Conservation (phyloP, 2,888 invertebrate species). For the Achlya flavicornis region DNA sequence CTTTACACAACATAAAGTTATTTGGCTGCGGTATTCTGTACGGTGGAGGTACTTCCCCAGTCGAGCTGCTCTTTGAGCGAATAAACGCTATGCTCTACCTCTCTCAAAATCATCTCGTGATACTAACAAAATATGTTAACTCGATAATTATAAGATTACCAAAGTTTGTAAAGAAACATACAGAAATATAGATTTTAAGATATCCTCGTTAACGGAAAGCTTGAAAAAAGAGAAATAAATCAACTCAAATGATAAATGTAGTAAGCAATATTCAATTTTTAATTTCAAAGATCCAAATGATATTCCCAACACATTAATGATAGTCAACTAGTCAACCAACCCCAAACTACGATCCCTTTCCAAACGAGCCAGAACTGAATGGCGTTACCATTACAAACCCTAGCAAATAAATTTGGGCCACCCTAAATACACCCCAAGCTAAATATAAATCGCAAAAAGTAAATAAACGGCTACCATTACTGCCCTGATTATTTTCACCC, state of each 20-base stretch:
- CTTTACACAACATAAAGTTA: too few species aligned
- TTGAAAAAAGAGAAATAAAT: not conserved
- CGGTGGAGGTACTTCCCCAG: too few species aligned
- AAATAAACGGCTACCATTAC: constrained; percentile 80
- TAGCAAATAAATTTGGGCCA: constrained; percentile 57
- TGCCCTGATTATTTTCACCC: constrained; percentile 80
- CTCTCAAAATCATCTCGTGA: too few species aligned
- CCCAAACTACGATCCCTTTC: constrained; percentile 54
- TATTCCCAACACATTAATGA: constrained; percentile 31
- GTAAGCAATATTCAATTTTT: not conserved
- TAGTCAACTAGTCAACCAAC: constrained; percentile 40
- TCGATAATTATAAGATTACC: too few species aligned
- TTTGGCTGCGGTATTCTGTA: too few species aligned
- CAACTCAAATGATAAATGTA: not conserved
- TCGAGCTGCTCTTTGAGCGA: too few species aligned
- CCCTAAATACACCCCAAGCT: constrained; percentile 54
- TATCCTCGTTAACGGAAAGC: not conserved
- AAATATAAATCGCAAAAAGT: constrained; percentile 79
- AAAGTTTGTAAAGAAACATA: too few species aligned
- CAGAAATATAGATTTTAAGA: too few species aligned
- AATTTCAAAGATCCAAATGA: constrained; percentile 33
- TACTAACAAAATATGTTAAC: too few species aligned
- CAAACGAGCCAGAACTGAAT: constrained; percentile 78
- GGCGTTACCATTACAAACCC: constrained; percentile 67
- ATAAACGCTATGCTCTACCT: too few species aligned